These are phyloP conservation scores for Pemphigus obesinymphae DNA, from an alignment of 1,140 invertebrate species.

Conservation along the genomic window DNA sequence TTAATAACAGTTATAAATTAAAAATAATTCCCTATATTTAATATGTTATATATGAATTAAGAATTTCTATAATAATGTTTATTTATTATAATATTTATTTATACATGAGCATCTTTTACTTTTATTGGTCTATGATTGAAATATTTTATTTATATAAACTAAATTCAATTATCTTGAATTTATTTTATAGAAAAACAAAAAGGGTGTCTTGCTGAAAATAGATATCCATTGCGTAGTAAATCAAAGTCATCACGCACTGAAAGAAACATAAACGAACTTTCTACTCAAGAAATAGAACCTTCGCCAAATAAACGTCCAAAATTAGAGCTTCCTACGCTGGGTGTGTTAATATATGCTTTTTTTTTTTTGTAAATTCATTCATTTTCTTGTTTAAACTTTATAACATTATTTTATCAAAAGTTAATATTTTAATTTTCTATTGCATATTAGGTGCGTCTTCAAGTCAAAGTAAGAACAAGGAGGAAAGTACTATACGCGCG, in stretches of 20 bases:
- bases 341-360: not conserved
- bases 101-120: too few species aligned
- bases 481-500: conserved; percentile 17
- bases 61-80: too few species aligned
- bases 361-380: not conserved
- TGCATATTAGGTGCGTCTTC: conserved; percentile 10
- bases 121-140: too few species aligned
- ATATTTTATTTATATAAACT: not conserved
- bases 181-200: conserved; percentile 11
- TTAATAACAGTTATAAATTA: too few species aligned
- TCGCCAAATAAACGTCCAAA: conserved; percentile 27
- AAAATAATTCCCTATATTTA: too few species aligned
- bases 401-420: not conserved
- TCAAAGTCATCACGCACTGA: not conserved
- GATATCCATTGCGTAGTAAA: conserved; percentile 29
- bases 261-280: not conserved
- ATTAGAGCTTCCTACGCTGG: conserved; percentile 34
- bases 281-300: conserved; percentile 22
- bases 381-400: not conserved
- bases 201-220: conserved; percentile 6
- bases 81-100: too few species aligned
- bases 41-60: too few species aligned
- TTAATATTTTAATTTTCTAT: not conserved
- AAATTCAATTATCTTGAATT: not conserved
- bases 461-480: conserved; percentile 29